Evolutionary conservation across 2,888 invertebrate genomes (phyloP).

Genomic region (Strigamia crassipes): DNA sequence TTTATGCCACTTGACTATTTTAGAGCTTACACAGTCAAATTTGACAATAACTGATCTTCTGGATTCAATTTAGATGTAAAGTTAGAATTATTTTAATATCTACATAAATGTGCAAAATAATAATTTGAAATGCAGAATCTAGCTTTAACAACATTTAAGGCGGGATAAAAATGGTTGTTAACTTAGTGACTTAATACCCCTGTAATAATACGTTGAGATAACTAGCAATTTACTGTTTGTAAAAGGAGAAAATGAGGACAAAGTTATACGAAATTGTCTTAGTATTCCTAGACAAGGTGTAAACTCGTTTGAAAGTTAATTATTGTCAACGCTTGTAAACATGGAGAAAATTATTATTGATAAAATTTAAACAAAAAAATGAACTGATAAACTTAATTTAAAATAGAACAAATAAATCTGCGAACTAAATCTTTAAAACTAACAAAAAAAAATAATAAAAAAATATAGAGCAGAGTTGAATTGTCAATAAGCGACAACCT

Average conservation of each 20-base stretch:
- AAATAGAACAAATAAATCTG: constrained; percentile 3
- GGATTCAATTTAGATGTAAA: no score
- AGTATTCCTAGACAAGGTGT: background rate
- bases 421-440: background rate
- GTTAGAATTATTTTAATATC: no score
- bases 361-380: background rate
- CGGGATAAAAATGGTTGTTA: no score
- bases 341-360: no score
- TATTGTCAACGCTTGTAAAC: background rate
- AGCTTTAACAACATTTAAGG: no score
- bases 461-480: background rate
- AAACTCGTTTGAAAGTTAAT: background rate
- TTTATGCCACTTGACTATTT: no score
- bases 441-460: background rate
- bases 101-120: no score
- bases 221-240: background rate
- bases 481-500: background rate
- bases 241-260: background rate
- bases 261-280: background rate
- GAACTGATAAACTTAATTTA: background rate
- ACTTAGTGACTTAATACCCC: no score
- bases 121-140: no score
- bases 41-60: no score
- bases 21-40: no score
- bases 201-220: no score